A percentile compares a stretch with the other conserved stretches of the same genome.
These are phyloP conservation scores for Chloropsis cyanopogon DNA, from an alignment of 2,113 vertebrate species.

Conservation along the genomic window DNA sequence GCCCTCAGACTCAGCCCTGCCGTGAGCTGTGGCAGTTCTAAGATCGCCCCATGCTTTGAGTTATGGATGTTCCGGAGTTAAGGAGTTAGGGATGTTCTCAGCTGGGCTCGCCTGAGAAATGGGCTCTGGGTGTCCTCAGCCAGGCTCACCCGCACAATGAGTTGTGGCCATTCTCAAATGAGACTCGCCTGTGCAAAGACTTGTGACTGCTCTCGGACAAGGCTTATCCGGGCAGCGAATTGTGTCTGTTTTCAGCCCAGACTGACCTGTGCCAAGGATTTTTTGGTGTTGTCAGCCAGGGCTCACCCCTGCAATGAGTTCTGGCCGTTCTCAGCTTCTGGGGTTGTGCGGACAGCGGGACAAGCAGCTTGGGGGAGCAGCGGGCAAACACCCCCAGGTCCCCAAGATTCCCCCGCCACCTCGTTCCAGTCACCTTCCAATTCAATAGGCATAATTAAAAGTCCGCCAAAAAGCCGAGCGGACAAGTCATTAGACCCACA, in stretches of 20 bases:
- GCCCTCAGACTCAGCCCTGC: too few relatives aligned
- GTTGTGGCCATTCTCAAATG: background rate
- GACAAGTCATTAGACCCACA: background rate
- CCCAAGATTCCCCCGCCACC: fast-evolving
- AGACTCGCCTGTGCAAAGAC: too few relatives aligned
- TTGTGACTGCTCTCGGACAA: background rate
- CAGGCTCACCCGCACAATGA: background rate
- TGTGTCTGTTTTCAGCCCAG: background rate
- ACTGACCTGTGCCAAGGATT: background rate
- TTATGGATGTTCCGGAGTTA: background rate
- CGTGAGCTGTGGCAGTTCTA: fast-evolving
- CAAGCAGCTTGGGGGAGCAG: background rate
- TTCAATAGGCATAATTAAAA: background rate
- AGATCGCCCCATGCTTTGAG: fast-evolving
- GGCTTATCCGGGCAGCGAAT: fast-evolving
- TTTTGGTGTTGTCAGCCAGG: background rate
- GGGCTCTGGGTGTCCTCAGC: background rate
- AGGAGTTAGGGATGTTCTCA: fast-evolving
- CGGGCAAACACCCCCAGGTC: background rate
- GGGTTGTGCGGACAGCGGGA: fast-evolving
- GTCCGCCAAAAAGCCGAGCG: background rate
- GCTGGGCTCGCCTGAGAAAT: background rate
- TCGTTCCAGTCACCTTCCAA: background rate
- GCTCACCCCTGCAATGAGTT: fast-evolving
- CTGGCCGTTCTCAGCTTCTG: background rate